Evolutionary conservation across 2,797 vertebrate species (phyloP).

Genomic region (Sciurus carolinensis): DNA sequence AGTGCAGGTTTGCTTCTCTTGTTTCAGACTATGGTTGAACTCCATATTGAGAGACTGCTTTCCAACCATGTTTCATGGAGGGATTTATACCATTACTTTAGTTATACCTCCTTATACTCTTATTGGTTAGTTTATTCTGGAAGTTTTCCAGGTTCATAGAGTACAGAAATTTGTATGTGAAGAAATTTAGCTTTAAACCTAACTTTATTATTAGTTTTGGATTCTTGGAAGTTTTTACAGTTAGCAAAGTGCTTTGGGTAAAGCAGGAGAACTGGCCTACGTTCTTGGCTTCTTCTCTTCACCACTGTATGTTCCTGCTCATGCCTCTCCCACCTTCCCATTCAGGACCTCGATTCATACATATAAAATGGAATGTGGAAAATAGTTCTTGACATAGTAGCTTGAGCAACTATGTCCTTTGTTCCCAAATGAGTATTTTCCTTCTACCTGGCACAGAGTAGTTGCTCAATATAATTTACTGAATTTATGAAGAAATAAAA

Average conservation of each 20-base stretch:
- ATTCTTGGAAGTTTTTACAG: not conserved
- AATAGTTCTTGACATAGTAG: not conserved
- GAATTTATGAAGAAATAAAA: not conserved
- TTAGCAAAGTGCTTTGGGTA: not conserved
- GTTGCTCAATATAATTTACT: not conserved
- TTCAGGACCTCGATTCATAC: not conserved
- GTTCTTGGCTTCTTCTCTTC: not conserved
- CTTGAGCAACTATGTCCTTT: not conserved
- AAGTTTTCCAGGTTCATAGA: not conserved
- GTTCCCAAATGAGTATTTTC: not conserved
- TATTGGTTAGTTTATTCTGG: slow-evolving; percentile 3
- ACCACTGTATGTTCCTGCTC: not conserved
- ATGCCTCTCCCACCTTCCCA: not conserved
- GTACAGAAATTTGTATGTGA: not conserved
- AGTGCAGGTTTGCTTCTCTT: not conserved
- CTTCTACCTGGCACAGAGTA: not conserved
- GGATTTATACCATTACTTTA: not conserved
- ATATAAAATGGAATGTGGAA: not conserved
- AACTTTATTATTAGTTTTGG: not conserved
- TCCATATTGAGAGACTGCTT: not conserved
- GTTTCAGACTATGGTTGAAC: not conserved
- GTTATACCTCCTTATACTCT: not conserved
- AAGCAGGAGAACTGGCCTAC: not conserved
- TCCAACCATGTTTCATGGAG: not conserved
- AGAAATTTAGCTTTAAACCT: slow-evolving; percentile 1